Base-by-base conservation (phyloP, 2,888 invertebrate species). In the Parthenolecanium corni region DNA sequence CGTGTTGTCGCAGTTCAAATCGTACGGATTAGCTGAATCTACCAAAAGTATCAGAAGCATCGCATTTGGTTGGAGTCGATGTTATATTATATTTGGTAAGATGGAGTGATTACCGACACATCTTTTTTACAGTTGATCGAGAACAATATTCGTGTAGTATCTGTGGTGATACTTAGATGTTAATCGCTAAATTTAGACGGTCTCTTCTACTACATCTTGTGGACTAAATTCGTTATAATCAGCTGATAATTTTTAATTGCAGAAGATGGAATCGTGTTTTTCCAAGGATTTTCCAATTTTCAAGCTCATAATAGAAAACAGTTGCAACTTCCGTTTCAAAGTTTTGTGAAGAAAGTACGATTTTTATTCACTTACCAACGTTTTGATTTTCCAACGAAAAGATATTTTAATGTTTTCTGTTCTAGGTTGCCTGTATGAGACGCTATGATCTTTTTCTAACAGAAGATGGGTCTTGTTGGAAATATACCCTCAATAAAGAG, bases 381-480 rank as follows among this genome's bases (percentile, higher is more conserved):
- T 11, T 16, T 2, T 36, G 2, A 38, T 38, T 20, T 6, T 9
- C 24, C 16, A 16, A 14, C n/a, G n/a, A 16, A 52, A 20, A 18
- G 1, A 20, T 18, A 5, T 16, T 31, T 25, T 20, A 18, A 31
- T 36, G 18, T 3, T 36, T 20, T 11, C 16, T n/a, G 21, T 62
- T 61, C 31, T 62, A 68, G 69, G 64, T 63, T 23, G 63, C 68
- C 42, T 65, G 66, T 53, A 64, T 66, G 20, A 64, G 66, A 40
- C 54, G 57, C 46, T 66, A 67, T 57, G 51, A 65, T n/a, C 64
- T 69, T 42, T 66, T 68, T 40, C 62, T 67, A 24, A 62, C 67
- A n/a, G 62, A 57, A 47, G 47, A 61, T 62, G 69, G 69, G 2
- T 57, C 66, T 20, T 70, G 68, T 56, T 70, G 69, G 68, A 66